Evolutionary conservation across 2,888 invertebrate genomes (phyloP), one percentile per base, ranked within the genome.

Genomic region (Achlya flavicornis): DNA sequence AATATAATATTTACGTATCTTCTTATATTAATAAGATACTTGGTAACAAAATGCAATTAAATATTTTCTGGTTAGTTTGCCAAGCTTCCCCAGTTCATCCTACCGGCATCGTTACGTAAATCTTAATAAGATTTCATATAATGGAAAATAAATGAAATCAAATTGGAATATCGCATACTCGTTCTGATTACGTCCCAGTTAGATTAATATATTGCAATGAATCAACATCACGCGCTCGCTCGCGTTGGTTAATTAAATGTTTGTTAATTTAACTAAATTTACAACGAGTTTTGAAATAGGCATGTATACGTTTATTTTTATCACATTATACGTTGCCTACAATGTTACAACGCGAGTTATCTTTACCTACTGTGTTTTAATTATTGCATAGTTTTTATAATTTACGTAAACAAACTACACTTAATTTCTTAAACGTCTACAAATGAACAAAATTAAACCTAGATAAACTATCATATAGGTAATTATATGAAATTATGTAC

Each of bases 401-500:
- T n/a, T n/a, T 14, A 12, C 11, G 38, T 14, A 48, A n/a, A 53
- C 7, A 35, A 35, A 1, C 10, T 10, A 19, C 19, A 53, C 19
- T 53, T 14, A 10, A 4, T 26, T 26, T 26, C 26, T 26, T 26
- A 46, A 46, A 46, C 10, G 10, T 53, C 8, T 19, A 19, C 19
- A 10, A 14, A 53, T 53, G 3, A 53, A 10, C 53, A 53, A 53
- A 53, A 19, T 1, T 53, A 53, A n/a, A n/a, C n/a, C n/a, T 19
- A 19, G 53, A 53, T 38, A 58, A 16, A 58, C 33, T 14, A 38
- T 38, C 38, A 4, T 59, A 26, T 26, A 1, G 26, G 33, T 59
- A 59, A 10, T 38, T 59, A 59, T 59, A 38, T 41, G 12, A 41
- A 41, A 19, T 16, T 38, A 38, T 58, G 16, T 65, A 78, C 74